A percentile compares a stretch with the other conserved stretches of the same genome.
Evolutionary conservation across 2,888 invertebrate genomes (phyloP).

Genomic region (Clistopyga incitator): DNA sequence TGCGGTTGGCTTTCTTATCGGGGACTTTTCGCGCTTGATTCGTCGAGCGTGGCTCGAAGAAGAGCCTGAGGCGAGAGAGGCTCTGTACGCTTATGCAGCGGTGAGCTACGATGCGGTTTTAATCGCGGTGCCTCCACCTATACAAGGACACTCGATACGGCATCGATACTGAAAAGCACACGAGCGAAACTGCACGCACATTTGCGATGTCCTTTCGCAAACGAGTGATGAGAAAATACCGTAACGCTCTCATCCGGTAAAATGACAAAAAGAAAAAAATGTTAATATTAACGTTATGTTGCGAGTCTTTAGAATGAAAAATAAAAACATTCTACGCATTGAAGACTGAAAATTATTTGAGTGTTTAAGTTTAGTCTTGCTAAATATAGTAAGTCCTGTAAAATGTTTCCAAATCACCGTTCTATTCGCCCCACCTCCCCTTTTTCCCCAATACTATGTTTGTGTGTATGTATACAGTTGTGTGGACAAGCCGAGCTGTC

Average conservation of each 20-base stretch:
- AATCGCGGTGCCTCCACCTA: constrained; percentile 7
- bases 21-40: constrained; percentile 26
- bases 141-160: constrained; percentile 39
- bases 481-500: background rate
- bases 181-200: constrained; percentile 35
- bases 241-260: too few species aligned
- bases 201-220: background rate
- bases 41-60: background rate
- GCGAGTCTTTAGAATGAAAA: too few species aligned
- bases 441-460: background rate
- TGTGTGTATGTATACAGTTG: background rate
- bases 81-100: background rate
- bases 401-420: too few species aligned
- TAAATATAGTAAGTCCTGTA: too few species aligned
- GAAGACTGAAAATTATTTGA: too few species aligned
- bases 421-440: too few species aligned
- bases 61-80: background rate
- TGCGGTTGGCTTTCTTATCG: constrained; percentile 56
- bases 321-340: too few species aligned
- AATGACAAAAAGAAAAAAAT: too few species aligned
- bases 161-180: constrained; percentile 33
- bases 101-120: constrained; percentile 20
- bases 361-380: too few species aligned
- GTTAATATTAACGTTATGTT: too few species aligned
- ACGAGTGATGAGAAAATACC: too few species aligned